phyloP scores from a whole-genome alignment of 2,113 vertebrate species.

The Zosterops lateralis region DNA sequence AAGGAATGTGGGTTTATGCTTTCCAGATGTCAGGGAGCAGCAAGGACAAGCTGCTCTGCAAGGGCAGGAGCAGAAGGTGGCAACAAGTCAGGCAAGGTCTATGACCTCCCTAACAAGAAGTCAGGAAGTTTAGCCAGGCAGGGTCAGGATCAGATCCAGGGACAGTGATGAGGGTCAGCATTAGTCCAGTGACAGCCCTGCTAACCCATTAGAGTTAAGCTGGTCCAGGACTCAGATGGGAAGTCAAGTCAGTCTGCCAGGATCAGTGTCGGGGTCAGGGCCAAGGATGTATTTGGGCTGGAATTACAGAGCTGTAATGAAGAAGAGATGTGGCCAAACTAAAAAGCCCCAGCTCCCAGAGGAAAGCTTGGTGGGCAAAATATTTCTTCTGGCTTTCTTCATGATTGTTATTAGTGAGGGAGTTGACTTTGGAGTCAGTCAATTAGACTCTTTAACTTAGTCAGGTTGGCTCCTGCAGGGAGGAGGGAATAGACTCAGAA shows the following conservation, averaged over 20 bases:
- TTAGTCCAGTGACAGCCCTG: not conserved
- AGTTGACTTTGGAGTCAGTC: not conserved
- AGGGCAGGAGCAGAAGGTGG: not conserved
- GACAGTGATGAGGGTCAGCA: not conserved
- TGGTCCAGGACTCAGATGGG: not conserved
- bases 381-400: not conserved
- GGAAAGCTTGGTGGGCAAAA: not conserved
- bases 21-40: not conserved
- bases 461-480: not conserved
- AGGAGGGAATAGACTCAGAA: fast-evolving
- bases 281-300: not conserved
- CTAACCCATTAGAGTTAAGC: not conserved
- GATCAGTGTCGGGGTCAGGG: not conserved
- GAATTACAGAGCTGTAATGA: not conserved
- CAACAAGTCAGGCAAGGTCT: not conserved
- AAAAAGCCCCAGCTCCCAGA: not conserved
- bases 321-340: not conserved
- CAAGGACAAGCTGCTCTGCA: not conserved
- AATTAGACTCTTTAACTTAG: not conserved
- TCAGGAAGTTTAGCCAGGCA: not conserved
- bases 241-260: not conserved
- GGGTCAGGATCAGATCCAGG: not conserved
- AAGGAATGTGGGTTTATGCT: not conserved
- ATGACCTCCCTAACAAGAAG: not conserved
- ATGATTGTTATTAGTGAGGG: not conserved